Percentiles rank a stretch among this genome's conserved stretches.
phyloP scores from a whole-genome alignment of 1,140 invertebrate genomes.

The Prorops nasuta region DNA sequence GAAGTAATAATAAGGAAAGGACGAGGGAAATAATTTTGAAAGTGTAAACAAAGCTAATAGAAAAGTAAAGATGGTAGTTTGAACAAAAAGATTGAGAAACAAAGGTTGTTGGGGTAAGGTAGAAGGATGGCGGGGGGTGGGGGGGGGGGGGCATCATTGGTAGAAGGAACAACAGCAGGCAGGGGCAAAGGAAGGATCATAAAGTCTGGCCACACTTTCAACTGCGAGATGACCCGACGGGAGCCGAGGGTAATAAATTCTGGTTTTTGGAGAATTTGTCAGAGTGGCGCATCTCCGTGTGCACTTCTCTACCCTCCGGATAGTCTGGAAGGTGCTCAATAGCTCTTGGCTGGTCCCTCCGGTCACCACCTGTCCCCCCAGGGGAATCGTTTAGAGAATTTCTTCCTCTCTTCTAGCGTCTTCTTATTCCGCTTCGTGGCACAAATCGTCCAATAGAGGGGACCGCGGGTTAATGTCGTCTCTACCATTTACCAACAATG shows the following conservation, averaged over 20 bases:
- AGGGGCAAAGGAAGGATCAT: not conserved
- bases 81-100: no score
- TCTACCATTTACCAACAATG: no score
- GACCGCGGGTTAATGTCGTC: no score
- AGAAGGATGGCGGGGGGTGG: not conserved
- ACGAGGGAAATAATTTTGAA: no score
- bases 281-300: slow-evolving; percentile 12
- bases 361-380: slow-evolving; percentile 44
- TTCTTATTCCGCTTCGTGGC: slow-evolving; percentile 13
- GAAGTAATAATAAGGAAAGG: no score
- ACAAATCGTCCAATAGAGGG: slow-evolving; percentile 1
- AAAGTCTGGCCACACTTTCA: slow-evolving; percentile 10
- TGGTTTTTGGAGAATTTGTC: slow-evolving; percentile 43
- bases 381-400: slow-evolving; percentile 26
- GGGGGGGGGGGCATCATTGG: not conserved
- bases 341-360: slow-evolving; percentile 21
- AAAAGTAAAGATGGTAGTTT: no score
- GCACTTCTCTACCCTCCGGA: slow-evolving; percentile 10
- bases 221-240: not conserved
- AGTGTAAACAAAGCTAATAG: no score
- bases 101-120: no score
- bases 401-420: slow-evolving; percentile 16
- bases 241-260: slow-evolving; percentile 29
- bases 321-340: slow-evolving; percentile 19
- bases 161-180: not conserved